These are phyloP conservation scores for Atherix ibis DNA, from an alignment of 2,888 invertebrate genomes.

Conservation along the genomic window DNA sequence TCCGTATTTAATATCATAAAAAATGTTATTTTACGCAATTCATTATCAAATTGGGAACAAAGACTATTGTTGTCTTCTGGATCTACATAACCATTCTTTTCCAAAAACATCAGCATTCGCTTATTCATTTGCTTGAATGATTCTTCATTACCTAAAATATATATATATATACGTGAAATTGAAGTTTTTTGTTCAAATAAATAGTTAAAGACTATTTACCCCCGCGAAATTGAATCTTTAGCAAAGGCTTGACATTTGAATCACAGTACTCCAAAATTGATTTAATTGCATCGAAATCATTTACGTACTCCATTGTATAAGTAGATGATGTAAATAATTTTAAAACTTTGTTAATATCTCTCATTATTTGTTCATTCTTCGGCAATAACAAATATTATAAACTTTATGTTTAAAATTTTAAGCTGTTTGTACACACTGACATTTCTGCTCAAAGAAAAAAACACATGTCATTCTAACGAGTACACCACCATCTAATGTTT, in stretches of 20 bases:
- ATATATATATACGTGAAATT: too few species aligned
- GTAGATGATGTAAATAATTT: constrained; percentile 15
- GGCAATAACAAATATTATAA: too few species aligned
- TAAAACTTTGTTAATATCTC: constrained; percentile 18
- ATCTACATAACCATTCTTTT: constrained; percentile 14
- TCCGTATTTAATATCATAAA: constrained; percentile 23
- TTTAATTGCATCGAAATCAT: constrained; percentile 21
- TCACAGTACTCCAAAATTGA: constrained; percentile 19
- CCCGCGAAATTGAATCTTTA: constrained; percentile 20
- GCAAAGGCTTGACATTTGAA: constrained; percentile 18
- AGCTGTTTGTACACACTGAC: too few species aligned
- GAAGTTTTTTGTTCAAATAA: too few species aligned
- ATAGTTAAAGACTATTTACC: constrained; percentile 14
- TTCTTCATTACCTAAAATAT: constrained; percentile 22
- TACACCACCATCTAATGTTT: too few species aligned
- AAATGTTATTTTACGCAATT: constrained; percentile 20
- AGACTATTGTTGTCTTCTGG: constrained; percentile 9
- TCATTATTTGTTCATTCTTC: constrained; percentile 16
- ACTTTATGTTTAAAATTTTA: too few species aligned
- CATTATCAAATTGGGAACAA: constrained; percentile 10
- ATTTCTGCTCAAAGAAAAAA: too few species aligned
- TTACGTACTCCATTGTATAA: constrained; percentile 21
- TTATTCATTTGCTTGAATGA: constrained; percentile 18
- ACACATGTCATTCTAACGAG: too few species aligned
- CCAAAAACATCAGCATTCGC: constrained; percentile 15